Base-by-base conservation (phyloP, 2,113 vertebrate species). In the Ammodytes dubius region DNA sequence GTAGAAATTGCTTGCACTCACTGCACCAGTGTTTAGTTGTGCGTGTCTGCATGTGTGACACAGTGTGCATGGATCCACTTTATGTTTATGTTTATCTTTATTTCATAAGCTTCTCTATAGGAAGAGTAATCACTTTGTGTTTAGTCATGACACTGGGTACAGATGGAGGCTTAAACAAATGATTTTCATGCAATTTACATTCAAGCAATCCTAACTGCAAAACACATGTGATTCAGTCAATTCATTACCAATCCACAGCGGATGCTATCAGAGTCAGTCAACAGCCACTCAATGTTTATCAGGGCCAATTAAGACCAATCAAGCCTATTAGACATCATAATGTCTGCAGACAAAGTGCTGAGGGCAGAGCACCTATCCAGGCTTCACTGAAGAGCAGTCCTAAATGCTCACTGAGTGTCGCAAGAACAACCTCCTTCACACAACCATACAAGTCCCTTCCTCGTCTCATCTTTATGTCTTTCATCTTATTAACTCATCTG, bases 291-390 rank as follows among this genome's bases (percentile, higher is more conserved):
- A 63, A 68, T 92, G 90, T 95, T 93, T 92, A 94, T 94, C 89
- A 91, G 88, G 81, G 84, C 90, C 91, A 94, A 89, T 95, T 94
- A 94, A 89, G 89, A 90, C 87, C 90, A 94, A 93, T 95, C 93
- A 93, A 73, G 87, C 66, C 87, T 73, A 87, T 90, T 93, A 91
- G 91, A 79, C 88, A 88, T 92, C 88, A 90, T 93, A 92, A 92
- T 88, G 88, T 87, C 81, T 67, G 82, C 82, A 93, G 90, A 89
- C 74, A 80, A 82, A 61, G 88, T 75, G 85, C 82, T 75, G 89
- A 89, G 88, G 81, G 66, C 76, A 43, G 65, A 78, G 82, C 74
- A 63, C 75, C 73, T 92, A 91, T 93, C 89, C 87, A 92, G 73
- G 87, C 86, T 85, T 82, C 75, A 83, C 79, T 86, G 73, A 77